phyloP scores from a whole-genome alignment of 1,140 invertebrate species.

The Lordiphosa mommai region DNA sequence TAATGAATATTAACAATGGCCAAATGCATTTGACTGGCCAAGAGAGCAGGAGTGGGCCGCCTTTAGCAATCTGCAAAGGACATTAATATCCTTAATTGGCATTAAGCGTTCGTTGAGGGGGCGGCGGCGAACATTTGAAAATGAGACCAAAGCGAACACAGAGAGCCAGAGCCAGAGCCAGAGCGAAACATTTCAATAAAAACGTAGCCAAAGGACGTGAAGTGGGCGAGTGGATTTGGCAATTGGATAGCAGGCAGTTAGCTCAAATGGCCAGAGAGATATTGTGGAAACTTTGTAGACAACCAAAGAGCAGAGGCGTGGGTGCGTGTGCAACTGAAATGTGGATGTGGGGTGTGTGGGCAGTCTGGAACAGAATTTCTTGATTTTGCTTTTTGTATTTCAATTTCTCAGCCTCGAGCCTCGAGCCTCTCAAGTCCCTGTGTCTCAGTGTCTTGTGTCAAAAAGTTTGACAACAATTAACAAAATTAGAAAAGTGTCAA shows the following conservation, averaged over 20 bases:
- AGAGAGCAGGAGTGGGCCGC: background rate
- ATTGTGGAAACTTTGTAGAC: constrained; percentile 11
- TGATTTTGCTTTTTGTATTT: constrained; percentile 16
- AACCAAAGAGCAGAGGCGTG: background rate
- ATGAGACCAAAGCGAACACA: constrained; percentile 4
- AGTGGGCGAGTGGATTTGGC: constrained; percentile 11
- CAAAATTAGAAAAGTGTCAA: constrained; percentile 12
- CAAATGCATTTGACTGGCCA: constrained; percentile 1
- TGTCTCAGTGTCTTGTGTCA: constrained; percentile 16
- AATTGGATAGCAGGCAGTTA: constrained; percentile 1
- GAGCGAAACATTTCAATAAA: constrained; percentile 37
- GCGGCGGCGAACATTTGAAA: constrained; percentile 26
- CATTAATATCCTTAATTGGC: constrained; percentile 75
- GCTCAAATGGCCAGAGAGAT: constrained; percentile 5
- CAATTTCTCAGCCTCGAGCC: constrained; percentile 1
- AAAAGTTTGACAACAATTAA: constrained; percentile 51
- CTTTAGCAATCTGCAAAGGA: constrained; percentile 37
- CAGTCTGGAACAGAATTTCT: constrained; percentile 5
- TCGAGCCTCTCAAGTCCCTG: background rate
- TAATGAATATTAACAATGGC: constrained; percentile 72
- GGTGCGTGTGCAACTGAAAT: no score
- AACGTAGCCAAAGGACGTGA: constrained; percentile 18
- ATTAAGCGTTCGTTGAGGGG: constrained; percentile 52
- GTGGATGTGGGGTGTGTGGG: background rate
- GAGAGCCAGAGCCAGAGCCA: background rate